phyloP scores from a whole-genome alignment of 2,113 vertebrate species.

The Dasyprocta punctata region DNA sequence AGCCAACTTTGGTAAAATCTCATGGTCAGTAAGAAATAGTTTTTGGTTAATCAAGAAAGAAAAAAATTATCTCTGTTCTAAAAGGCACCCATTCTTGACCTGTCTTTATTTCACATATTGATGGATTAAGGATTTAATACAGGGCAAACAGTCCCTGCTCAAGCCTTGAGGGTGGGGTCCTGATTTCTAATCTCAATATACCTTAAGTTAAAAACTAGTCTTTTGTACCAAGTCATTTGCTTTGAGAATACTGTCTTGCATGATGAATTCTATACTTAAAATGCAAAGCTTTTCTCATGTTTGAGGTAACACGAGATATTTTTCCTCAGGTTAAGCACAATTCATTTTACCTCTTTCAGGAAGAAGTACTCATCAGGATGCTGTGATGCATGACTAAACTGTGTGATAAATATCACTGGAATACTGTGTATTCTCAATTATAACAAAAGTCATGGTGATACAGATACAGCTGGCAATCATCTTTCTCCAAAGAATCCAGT shows the following conservation, averaged over 20 bases:
- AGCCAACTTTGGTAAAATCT: constrained; percentile 16
- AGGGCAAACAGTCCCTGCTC: background rate
- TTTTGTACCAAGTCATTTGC: background rate
- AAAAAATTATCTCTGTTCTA: background rate
- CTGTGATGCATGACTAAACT: constrained; percentile 35
- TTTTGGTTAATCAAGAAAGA: background rate
- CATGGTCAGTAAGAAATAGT: background rate
- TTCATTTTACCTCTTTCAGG: constrained; percentile 40
- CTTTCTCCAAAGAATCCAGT: constrained; percentile 34
- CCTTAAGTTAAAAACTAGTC: background rate
- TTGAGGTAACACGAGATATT: background rate
- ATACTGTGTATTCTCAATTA: background rate
- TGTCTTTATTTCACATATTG: background rate
- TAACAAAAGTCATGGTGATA: background rate
- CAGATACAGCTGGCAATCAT: background rate
- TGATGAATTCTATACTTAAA: constrained; percentile 45
- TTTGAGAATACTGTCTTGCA: background rate
- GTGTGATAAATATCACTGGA: constrained; percentile 17
- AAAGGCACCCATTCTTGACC: background rate
- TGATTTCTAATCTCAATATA: background rate
- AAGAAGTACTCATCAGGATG: constrained; percentile 14
- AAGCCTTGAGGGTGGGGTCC: background rate
- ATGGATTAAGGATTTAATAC: background rate
- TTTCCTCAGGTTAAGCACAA: background rate
- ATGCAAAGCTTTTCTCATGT: constrained; percentile 31